Base-by-base conservation (phyloP, 2,888 invertebrate genomes). In the Drosophila tanythrix region DNA sequence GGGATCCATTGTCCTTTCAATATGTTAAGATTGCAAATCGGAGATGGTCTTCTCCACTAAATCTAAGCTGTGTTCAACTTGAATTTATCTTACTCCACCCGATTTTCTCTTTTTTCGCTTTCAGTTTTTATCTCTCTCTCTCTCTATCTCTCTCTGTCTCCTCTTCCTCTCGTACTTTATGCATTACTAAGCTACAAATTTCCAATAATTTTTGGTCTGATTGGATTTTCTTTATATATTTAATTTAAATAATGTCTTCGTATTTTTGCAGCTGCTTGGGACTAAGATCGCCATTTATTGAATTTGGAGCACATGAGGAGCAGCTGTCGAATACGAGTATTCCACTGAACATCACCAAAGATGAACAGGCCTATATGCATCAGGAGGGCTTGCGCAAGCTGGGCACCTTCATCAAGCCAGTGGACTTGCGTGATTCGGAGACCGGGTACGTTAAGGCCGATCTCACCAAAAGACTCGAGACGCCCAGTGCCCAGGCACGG, bases 361-460 rank as follows among this genome's bases (percentile, higher is more conserved):
- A 93, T 70, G 93, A 93, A 35, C 92, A 93, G 67, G 92, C 92
- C 11, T 83, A 92, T 40, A 93, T 92, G 92, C 93, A 93, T 62
- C 92, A 93, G 63, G 92, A 93, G 69, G 93, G 93, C 7, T 69
- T 93, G 25, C 91, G 92, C 10, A 93, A 92, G 35, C 55, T 93
- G 73, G 93, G 93, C 8, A 92, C 92, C 25, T 93, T 93, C 69
- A 93, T 93, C 33, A 93, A 93, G 74, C 93, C 93, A 3, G 92
- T 93, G 21, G 92, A 93, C 67, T 66, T 93, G 46, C 88, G 93
- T 10, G 93, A 93, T 68, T 92, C 92, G 0, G 84, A 88, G 69
- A 93, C 93, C 15, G 93, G 93, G 4, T 93, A 86, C 61, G 92
- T 93, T 0, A 93, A 92, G 74, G 91, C 91, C 8, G 90, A 93